Evolutionary conservation across 2,888 invertebrate species (phyloP).

Genomic region (Psylliodes chrysocephalus): DNA sequence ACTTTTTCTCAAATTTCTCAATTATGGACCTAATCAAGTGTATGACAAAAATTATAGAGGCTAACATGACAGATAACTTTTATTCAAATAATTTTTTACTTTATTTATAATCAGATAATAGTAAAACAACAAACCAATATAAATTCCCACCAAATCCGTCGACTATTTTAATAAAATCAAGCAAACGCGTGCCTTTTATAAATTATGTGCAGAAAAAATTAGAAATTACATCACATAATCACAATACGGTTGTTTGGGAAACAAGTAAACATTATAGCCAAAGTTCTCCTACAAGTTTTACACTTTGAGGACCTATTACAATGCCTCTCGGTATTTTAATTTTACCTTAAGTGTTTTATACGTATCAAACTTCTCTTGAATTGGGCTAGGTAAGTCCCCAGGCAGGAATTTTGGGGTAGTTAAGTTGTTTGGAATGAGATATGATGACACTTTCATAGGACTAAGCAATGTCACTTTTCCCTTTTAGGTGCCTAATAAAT

Average conservation of each 20-base stretch:
- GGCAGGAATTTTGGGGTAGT: conserved; percentile 47
- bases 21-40: no score
- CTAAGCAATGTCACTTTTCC: conserved; percentile 44
- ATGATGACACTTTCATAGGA: conserved; percentile 50
- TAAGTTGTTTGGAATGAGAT: conserved; percentile 48
- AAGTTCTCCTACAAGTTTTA: conserved; percentile 15
- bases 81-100: no score
- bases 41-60: no score
- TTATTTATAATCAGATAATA: no score
- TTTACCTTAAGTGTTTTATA: conserved; percentile 26
- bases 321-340: conserved; percentile 30
- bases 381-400: conserved; percentile 23
- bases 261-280: conserved; percentile 1
- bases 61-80: no score
- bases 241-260: conserved; percentile 7
- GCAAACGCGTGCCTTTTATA: no score
- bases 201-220: no score
- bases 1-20: no score
- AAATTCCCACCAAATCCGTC: no score
- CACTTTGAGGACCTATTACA: conserved; percentile 17
- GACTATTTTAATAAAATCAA: no score
- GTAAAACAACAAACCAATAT: no score
- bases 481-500: conserved; percentile 32
- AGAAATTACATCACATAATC: conserved; percentile 6
- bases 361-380: conserved; percentile 21